A percentile compares a stretch with the other conserved stretches of the same genome.
Evolutionary conservation across 2,888 invertebrate genomes (phyloP).

Genomic region (Eucriotettix oculatus): DNA sequence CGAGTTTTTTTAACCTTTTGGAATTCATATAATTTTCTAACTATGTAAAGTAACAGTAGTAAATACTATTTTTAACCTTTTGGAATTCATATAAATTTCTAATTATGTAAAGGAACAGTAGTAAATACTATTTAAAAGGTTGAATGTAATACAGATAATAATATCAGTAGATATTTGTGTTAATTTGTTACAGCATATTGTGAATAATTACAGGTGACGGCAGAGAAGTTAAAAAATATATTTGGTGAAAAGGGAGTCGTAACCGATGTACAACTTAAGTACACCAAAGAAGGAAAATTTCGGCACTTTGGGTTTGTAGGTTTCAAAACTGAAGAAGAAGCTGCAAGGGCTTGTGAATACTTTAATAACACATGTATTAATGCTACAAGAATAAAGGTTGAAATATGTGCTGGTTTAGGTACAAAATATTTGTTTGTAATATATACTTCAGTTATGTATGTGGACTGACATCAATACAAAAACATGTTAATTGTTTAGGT

Average conservation of each 20-base stretch:
- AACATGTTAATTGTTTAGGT: slow-evolving; percentile 20
- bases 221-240: slow-evolving; percentile 52
- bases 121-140: too few relatives aligned
- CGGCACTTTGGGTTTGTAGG: slow-evolving; percentile 90
- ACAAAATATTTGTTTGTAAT: not conserved
- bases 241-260: slow-evolving; percentile 71
- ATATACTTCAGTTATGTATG: not conserved
- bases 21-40: too few relatives aligned
- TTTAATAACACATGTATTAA: slow-evolving; percentile 76
- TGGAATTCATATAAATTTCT: too few relatives aligned
- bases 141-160: too few relatives aligned
- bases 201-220: slow-evolving; percentile 39
- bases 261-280: slow-evolving; percentile 88
- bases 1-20: too few relatives aligned
- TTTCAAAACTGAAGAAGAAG: slow-evolving; percentile 65
- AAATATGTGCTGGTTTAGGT: slow-evolving; percentile 47
- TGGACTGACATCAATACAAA: too few relatives aligned
- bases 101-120: too few relatives aligned
- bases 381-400: slow-evolving; percentile 64
- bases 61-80: too few relatives aligned
- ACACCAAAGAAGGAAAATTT: slow-evolving; percentile 79
- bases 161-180: too few relatives aligned
- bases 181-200: too few relatives aligned
- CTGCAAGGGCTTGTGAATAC: slow-evolving; percentile 53
- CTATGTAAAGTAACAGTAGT: too few relatives aligned